Percentiles rank a stretch among this genome's conserved stretches.
Evolutionary conservation across 2,113 vertebrate species (phyloP).

Genomic region (Albula goreensis): DNA sequence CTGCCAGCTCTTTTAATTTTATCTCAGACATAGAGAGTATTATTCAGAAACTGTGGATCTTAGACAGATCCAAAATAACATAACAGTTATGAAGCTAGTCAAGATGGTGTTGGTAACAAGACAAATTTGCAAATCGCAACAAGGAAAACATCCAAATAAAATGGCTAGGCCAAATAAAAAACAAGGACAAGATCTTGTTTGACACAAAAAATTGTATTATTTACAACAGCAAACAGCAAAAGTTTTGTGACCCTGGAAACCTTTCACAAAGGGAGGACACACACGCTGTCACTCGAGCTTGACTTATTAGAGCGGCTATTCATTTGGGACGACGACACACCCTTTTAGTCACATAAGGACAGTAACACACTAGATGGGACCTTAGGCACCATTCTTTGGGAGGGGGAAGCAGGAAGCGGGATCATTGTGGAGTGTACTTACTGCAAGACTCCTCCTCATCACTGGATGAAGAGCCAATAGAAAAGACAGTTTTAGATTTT

Average conservation of each 20-base stretch:
- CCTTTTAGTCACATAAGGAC: constrained; percentile 15
- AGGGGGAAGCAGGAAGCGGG: not conserved
- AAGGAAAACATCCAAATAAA: constrained; percentile 25
- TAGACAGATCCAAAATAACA: constrained; percentile 16
- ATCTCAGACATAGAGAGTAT: constrained; percentile 17
- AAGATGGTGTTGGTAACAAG: constrained; percentile 31
- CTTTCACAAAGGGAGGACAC: not conserved
- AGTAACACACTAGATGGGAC: not conserved
- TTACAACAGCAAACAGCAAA: not conserved
- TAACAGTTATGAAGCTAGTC: constrained; percentile 26
- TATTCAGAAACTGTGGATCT: constrained; percentile 20
- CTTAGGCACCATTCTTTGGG: constrained; percentile 1
- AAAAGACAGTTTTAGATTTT: constrained; percentile 87
- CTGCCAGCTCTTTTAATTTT: not conserved
- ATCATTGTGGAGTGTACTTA: constrained; percentile 72
- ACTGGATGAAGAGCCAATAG: constrained; percentile 85
- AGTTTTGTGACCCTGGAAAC: not conserved
- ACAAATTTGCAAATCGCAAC: constrained; percentile 12
- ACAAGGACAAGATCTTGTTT: not conserved
- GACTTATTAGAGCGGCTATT: constrained; percentile 1
- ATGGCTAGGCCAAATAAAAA: not conserved
- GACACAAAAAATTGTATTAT: not conserved
- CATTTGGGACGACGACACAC: not conserved
- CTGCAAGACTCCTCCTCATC: constrained; percentile 85
- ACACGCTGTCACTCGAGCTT: not conserved